Evolutionary conservation across 2,113 vertebrate genomes (phyloP), one percentile per base, ranked within the genome.

Genomic region (Otis tarda): DNA sequence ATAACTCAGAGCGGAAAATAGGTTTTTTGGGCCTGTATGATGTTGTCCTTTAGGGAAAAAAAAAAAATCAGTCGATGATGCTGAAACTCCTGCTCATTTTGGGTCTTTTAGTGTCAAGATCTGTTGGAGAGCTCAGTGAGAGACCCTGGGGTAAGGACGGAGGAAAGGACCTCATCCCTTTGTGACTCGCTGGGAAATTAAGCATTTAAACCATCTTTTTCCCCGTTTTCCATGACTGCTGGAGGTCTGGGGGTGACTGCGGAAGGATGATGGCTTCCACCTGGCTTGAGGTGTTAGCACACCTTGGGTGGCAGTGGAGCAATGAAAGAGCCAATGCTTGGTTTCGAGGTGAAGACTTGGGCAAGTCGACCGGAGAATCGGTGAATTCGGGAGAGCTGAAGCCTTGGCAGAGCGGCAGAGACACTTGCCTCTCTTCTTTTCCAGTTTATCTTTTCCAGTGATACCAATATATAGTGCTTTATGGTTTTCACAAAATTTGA

Each of bases 301-400:
- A 3, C 20, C 31, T 75, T 43, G 22, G 61, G 27, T 49, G 20
- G 9, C 18, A 37, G 30, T 5, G 8, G 41, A 39, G 27, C 39
- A 49, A 17, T 12, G 27, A 37, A 67, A 49, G 43, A 78, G 37
- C 15, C 37, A 6, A 1, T 19, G 43, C 21, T 47, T 56, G 7
- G 14, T 57, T 37, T 28, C 27, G 16, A 68, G 28, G 21, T 56
- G 35, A 37, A 28, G 37, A 33, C 31, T 3, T 15, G 56, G 27
- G 33, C 17, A 27, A 2, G 13, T 43, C n/a, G 65, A 5, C 25
- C 3, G 1, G 43, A 39, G 37, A n/a, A 43, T 2, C 0, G 2
- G 33, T 50, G 25, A 47, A 22, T 25, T 53, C 4, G 10, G 23
- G n/a, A 59, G 28, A 68, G 24, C 37, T 53, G 33, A 57, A 39